These are phyloP conservation scores for Polietes domitor DNA, from an alignment of 2,888 invertebrate genomes.

Conservation along the genomic window DNA sequence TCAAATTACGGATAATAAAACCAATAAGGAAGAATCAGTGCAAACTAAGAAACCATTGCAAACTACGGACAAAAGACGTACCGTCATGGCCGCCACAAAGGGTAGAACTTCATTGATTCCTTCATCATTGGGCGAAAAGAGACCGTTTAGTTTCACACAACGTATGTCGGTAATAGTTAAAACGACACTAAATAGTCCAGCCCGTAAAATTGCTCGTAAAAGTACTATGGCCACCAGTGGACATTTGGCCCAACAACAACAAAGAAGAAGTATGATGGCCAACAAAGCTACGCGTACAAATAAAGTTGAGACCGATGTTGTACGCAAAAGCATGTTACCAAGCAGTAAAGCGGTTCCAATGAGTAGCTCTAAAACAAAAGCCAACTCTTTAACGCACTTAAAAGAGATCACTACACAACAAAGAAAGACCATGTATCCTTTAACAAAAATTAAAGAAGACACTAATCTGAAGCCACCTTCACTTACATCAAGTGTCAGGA, in stretches of 20 bases:
- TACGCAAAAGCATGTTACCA: constrained; percentile 54
- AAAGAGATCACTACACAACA: constrained; percentile 16
- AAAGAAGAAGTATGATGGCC: constrained; percentile 50
- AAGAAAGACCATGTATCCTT: constrained; percentile 51
- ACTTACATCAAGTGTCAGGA: neutral
- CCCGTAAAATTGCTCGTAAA: constrained; percentile 73
- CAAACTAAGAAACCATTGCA: constrained; percentile 10
- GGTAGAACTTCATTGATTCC: constrained; percentile 61
- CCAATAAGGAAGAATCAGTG: neutral
- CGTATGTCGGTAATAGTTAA: constrained; percentile 79
- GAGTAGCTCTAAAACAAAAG: neutral
- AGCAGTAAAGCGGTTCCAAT: neutral
- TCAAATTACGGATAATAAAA: neutral
- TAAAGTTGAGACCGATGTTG: neutral
- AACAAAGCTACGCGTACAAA: constrained; percentile 1
- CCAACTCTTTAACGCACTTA: neutral
- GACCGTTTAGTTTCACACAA: constrained; percentile 71
- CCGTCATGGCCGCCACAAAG: constrained; percentile 4
- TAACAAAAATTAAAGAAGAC: constrained; percentile 27
- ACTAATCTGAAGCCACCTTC: neutral
- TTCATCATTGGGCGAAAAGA: constrained; percentile 66
- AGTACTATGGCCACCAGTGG: constrained; percentile 47
- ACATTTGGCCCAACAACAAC: constrained; percentile 9
- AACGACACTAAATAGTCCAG: constrained; percentile 78
- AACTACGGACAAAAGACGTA: constrained; percentile 28